Conservation (phyloP, 2,113 vertebrate species). For the Menidia beryllina region DNA sequence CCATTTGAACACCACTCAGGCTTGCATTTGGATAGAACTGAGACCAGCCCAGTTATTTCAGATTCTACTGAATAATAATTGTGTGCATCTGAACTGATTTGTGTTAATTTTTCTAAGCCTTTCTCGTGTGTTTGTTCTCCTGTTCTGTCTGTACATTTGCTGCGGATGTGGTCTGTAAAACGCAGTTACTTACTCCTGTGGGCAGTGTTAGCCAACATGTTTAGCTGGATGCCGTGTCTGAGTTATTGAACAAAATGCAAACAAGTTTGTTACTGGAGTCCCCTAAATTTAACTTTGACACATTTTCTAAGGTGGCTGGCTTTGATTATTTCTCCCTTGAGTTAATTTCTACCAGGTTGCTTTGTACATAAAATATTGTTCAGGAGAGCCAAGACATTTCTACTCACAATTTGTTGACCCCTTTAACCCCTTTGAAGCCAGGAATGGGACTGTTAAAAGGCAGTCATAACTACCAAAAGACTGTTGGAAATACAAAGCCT, state of each 20-base stretch:
- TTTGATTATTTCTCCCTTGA: conserved; percentile 26
- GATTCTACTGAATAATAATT: conserved; percentile 28
- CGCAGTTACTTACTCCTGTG: conserved; percentile 42
- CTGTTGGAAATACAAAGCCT: conserved; percentile 51
- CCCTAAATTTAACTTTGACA: conserved; percentile 27
- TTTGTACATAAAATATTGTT: conserved; percentile 29
- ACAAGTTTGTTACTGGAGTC: conserved; percentile 12
- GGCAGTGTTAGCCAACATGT: conserved; percentile 57
- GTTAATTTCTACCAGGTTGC: conserved; percentile 8
- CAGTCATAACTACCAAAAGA: conserved; percentile 17
- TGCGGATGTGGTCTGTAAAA: conserved; percentile 55
- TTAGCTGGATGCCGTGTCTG: conserved; percentile 42
- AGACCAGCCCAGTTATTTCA: conserved; percentile 72
- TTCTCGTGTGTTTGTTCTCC: conserved; percentile 37
- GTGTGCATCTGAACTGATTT: conserved; percentile 39
- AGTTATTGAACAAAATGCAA: conserved; percentile 41
- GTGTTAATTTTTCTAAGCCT: conserved; percentile 57
- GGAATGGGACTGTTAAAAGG: conserved; percentile 15
- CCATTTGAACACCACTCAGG: conserved; percentile 27
- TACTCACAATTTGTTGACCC: conserved; percentile 14
- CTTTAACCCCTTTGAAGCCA: conserved; percentile 22
- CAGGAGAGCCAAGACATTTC: conserved; percentile 9
- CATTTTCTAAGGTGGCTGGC: conserved; percentile 33
- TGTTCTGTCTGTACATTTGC: conserved; percentile 34
- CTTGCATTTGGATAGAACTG: conserved; percentile 51